phyloP scores from a whole-genome alignment of 2,888 invertebrate species.

The Malthinus flaveolus region DNA sequence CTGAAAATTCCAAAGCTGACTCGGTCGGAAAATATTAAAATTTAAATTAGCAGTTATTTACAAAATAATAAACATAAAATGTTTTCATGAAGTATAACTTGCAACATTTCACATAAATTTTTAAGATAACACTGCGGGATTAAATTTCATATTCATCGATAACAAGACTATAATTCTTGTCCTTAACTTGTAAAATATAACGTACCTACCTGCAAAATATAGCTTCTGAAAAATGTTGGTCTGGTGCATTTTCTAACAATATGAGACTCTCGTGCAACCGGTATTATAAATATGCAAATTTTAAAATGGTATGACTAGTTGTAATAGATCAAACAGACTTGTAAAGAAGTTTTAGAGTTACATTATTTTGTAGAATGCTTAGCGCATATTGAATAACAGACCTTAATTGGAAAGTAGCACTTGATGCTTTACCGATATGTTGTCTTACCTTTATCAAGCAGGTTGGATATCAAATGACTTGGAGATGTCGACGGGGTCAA shows the following conservation, averaged over 20 bases:
- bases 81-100: constrained; percentile 12
- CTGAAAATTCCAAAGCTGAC: no score
- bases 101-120: constrained; percentile 14
- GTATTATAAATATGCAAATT: constrained; percentile 25
- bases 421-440: constrained; percentile 15
- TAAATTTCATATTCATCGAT: constrained; percentile 24
- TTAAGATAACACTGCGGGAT: constrained; percentile 17
- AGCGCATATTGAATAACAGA: constrained; percentile 24
- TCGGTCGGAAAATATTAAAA: no score
- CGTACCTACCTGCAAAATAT: constrained; percentile 10
- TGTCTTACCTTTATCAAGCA: background rate
- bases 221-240: constrained; percentile 24
- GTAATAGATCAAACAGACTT: constrained; percentile 29
- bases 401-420: constrained; percentile 26
- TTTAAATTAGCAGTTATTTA: no score
- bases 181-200: constrained; percentile 10
- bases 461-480: constrained; percentile 12
- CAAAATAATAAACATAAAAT: background rate
- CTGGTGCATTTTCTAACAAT: constrained; percentile 15
- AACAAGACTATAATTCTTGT: constrained; percentile 16
- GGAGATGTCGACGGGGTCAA: constrained; percentile 10
- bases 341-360: constrained; percentile 24
- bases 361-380: constrained; percentile 22
- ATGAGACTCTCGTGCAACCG: constrained; percentile 15
- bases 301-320: constrained; percentile 30